Evolutionary conservation across 2,888 invertebrate genomes (phyloP), one percentile per base, ranked within the genome.

Genomic region (Drosophila antonietae): DNA sequence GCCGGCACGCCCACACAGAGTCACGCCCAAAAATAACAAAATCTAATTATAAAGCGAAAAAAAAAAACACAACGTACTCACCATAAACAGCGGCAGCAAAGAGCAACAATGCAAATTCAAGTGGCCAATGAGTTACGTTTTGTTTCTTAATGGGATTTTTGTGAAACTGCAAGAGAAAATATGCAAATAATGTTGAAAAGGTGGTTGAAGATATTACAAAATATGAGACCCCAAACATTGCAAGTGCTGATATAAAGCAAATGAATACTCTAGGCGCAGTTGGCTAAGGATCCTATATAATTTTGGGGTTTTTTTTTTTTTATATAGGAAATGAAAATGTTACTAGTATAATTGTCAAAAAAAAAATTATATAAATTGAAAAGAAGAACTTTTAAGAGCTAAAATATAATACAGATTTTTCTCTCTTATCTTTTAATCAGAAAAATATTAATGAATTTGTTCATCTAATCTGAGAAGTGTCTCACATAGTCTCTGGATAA

Each of bases 71-170:
- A 6, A 28, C 52, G 14, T 46, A 86, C 83, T 88, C 47, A 83
- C 83, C 83, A 83, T 83, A 83, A 83, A 83, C 89, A 83, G 79
- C 81, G 66, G 70, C 83, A 43, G 43, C 18, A 4, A 18, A 43
- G 18, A 43, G 18, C 43, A 74, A 80, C 64, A 55, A 78, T 61
- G 60, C 53, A 67, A 81, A 69, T 57, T 63, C 44, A 35, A 72
- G 56, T 71, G 23, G 58, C 37, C 68, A 69, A 49, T 61, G 52
- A 46, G 58, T 55, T 58, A 41, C 47, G 64, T 53, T 53, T 37
- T 64, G 39, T 65, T 64, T 64, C 49, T 58, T 64, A 57, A 73
- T 52, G 46, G 46, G 58, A 58, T 37, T 51, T 67, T 68, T 41
- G 39, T 33, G 15, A 57, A 78, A 75, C 75, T 84, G 86, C 68